Base-by-base conservation (phyloP, 2,797 vertebrate genomes). In the Acrocephalus scirpaceus region DNA sequence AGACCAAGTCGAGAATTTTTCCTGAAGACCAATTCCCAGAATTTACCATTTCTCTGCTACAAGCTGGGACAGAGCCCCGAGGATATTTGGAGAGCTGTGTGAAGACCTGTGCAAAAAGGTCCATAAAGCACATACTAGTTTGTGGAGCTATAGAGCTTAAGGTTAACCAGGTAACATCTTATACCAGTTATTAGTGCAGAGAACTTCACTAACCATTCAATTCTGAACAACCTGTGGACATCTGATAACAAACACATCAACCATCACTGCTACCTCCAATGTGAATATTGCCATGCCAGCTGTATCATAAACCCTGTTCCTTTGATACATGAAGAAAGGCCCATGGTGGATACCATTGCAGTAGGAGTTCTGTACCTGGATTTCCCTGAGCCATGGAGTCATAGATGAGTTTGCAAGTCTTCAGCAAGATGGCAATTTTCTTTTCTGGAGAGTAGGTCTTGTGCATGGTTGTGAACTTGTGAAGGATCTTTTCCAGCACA, bases 401-500 rank as follows among this genome's bases (percentile, higher is more conserved):
- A 8, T 99, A 99, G 97, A 99, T 99, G 93, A 99, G 98, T 94
- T 99, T 99, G 98, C 99, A 99, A 82, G 99, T 97, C 96, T 99
- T 99, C 36, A 99, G 98, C 88, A 99, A 98, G 93, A 98, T 97
- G 88, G 99, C 96, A n/a, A 99, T 99, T 97, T 99, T 99, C 95
- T 98, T 99, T 97, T 99, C 99, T 3, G 99, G 99, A 0, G 99
- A 99, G 92, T 99, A 99, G 75, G 99, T 98, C 95, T 98, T 98
- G 95, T 99, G 98, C 96, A 99, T 98, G 62, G 92, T 97, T n/a
- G 95, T 92, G 47, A 99, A 98, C 94, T 99, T 99, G 92, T 98
- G 97, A 85, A 98, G 98, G 94, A 99, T 99, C 96, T 99, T 99
- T 96, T 99, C 99, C 98, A 99, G 98, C 36, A 98, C 81, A 1